A percentile compares a stretch with the other conserved stretches of the same genome.
These are phyloP conservation scores for Enteromius paludinosus DNA, from an alignment of 2,797 vertebrate genomes.

Conservation along the genomic window DNA sequence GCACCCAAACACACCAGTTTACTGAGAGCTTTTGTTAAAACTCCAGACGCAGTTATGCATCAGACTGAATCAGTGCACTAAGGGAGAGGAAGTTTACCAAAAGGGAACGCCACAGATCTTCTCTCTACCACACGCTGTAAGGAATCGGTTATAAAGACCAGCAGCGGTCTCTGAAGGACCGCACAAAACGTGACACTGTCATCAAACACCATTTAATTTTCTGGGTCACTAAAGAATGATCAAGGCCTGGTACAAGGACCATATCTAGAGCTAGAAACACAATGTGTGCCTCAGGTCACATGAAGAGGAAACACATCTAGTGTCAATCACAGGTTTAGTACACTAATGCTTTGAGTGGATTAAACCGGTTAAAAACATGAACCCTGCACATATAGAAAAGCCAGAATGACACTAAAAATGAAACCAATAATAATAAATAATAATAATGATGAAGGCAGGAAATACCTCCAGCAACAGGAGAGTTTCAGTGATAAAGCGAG, in stretches of 20 bases:
- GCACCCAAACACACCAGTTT: no score
- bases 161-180: not conserved
- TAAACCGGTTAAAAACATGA: not conserved
- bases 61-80: no score
- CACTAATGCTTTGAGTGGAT: not conserved
- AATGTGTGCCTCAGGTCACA: not conserved
- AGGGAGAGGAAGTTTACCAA: no score
- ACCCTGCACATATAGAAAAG: not conserved
- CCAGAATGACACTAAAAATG: no score
- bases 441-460: not conserved
- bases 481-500: slow-evolving; percentile 70
- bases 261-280: not conserved
- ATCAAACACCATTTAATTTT: not conserved
- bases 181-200: not conserved
- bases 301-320: not conserved
- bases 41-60: no score
- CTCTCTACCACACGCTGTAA: no score
- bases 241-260: not conserved
- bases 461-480: slow-evolving; percentile 77
- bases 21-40: no score
- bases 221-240: not conserved
- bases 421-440: no score
- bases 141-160: not conserved
- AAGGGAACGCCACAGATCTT: no score
- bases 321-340: not conserved